Evolutionary conservation across 2,888 invertebrate species (phyloP).

Genomic region (Lasioglossum malachurum): DNA sequence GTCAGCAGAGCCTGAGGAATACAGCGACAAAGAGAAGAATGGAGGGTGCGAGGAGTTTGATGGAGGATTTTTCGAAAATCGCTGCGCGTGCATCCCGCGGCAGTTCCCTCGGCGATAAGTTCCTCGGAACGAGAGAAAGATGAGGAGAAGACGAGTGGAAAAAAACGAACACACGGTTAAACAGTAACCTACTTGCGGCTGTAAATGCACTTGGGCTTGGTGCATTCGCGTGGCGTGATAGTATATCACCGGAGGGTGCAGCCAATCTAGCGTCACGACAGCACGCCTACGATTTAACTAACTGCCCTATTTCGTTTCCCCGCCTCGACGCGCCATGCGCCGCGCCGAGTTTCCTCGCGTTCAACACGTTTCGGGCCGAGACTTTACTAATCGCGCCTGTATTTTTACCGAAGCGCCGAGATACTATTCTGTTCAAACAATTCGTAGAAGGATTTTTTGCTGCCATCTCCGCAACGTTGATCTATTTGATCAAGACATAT

Average conservation of each 20-base stretch:
- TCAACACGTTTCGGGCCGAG: neutral
- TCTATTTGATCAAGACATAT: neutral
- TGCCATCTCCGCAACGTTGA: neutral
- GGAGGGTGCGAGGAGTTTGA: neutral
- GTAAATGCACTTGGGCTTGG: slow-evolving; percentile 26
- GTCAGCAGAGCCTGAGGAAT: neutral
- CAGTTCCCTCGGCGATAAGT: neutral
- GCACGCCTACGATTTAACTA: slow-evolving; percentile 38
- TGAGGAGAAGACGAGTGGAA: neutral
- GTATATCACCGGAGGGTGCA: slow-evolving; percentile 41
- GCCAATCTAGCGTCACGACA: slow-evolving; percentile 47
- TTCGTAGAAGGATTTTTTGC: neutral
- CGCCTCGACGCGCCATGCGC: neutral
- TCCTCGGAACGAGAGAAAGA: neutral
- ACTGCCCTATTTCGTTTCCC: slow-evolving; percentile 40
- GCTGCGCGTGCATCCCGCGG: neutral
- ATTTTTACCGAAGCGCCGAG: neutral
- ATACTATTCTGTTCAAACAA: neutral
- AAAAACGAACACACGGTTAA: slow-evolving; percentile 24
- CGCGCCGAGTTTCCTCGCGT: neutral
- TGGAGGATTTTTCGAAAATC: slow-evolving; percentile 7
- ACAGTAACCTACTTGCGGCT: slow-evolving; percentile 43
- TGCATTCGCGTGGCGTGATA: slow-evolving; percentile 33
- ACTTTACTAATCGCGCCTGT: slow-evolving; percentile 18
- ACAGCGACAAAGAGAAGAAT: neutral